These are phyloP conservation scores for Dioctria linearis DNA, from an alignment of 2,888 invertebrate genomes.

Conservation along the genomic window DNA sequence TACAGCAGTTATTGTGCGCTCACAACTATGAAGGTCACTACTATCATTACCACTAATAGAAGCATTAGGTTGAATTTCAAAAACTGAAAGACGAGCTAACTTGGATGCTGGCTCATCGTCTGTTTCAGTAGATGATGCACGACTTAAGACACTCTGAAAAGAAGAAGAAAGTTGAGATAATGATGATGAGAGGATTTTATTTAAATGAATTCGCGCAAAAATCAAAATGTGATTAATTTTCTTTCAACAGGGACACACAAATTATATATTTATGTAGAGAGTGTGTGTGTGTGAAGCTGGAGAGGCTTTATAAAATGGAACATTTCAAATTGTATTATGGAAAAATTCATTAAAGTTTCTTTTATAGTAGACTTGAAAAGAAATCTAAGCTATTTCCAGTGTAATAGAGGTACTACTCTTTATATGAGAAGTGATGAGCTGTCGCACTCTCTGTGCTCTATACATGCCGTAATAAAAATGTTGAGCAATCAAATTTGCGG, in stretches of 20 bases:
- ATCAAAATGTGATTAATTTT: slow-evolving; percentile 33
- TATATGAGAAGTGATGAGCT: no score
- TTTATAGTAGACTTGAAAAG: neutral
- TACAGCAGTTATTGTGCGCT: slow-evolving; percentile 55
- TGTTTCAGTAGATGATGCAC: slow-evolving; percentile 74
- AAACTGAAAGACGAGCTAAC: slow-evolving; percentile 77
- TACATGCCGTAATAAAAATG: slow-evolving; percentile 7
- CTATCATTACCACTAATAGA: slow-evolving; percentile 49
- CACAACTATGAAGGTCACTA: slow-evolving; percentile 51
- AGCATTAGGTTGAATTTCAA: slow-evolving; percentile 59
- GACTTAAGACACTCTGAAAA: slow-evolving; percentile 60
- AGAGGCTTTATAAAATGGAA: neutral
- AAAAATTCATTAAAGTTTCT: slow-evolving; percentile 34
- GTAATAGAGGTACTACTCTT: neutral
- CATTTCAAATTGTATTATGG: slow-evolving; percentile 24
- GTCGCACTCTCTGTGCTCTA: neutral
- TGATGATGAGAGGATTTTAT: no score
- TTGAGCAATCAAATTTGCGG: slow-evolving; percentile 13
- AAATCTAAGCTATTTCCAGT: slow-evolving; percentile 1
- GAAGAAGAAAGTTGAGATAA: neutral
- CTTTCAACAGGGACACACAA: neutral
- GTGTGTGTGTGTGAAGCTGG: slow-evolving; percentile 22
- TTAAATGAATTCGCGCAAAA: neutral
- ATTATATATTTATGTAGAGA: neutral
- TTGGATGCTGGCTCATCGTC: slow-evolving; percentile 85